phyloP scores from a whole-genome alignment of 2,888 invertebrate species.

The Maniola hyperantus region DNA sequence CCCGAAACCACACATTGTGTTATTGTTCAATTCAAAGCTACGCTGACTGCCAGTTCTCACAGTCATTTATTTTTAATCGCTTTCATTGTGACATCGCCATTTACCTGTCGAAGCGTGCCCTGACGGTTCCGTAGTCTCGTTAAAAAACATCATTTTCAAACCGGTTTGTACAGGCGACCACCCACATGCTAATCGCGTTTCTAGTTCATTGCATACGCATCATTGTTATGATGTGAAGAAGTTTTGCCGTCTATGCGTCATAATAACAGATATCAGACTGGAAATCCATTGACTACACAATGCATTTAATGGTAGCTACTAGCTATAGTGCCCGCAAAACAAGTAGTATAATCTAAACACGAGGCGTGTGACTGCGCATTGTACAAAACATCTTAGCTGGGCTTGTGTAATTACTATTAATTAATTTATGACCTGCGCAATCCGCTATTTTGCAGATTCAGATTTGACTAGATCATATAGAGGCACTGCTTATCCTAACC shows the following conservation, averaged over 20 bases:
- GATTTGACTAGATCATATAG: too few relatives aligned
- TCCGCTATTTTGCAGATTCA: too few relatives aligned
- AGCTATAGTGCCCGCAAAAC: too few relatives aligned
- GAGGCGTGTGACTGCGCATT: too few relatives aligned
- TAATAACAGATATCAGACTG: not conserved
- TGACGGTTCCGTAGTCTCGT: not conserved
- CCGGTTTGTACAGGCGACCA: not conserved
- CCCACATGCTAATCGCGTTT: not conserved
- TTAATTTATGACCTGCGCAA: too few relatives aligned
- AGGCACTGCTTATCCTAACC: too few relatives aligned
- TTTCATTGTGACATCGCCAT: not conserved
- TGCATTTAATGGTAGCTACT: too few relatives aligned
- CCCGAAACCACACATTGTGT: too few relatives aligned
- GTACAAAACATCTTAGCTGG: too few relatives aligned
- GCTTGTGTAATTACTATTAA: too few relatives aligned
- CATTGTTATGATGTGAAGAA: not conserved
- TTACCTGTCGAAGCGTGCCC: slow-evolving; percentile 10
- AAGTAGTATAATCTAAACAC: too few relatives aligned
- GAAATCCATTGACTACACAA: not conserved
- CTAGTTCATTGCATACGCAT: slow-evolving; percentile 12
- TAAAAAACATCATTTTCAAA: slow-evolving; percentile 10
- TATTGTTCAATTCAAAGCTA: not conserved
- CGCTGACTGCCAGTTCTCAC: not conserved
- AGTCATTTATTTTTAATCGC: not conserved
- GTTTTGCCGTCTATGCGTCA: not conserved